Evolutionary conservation across 2,797 vertebrate species (phyloP).

Genomic region (Xenopus petersii): DNA sequence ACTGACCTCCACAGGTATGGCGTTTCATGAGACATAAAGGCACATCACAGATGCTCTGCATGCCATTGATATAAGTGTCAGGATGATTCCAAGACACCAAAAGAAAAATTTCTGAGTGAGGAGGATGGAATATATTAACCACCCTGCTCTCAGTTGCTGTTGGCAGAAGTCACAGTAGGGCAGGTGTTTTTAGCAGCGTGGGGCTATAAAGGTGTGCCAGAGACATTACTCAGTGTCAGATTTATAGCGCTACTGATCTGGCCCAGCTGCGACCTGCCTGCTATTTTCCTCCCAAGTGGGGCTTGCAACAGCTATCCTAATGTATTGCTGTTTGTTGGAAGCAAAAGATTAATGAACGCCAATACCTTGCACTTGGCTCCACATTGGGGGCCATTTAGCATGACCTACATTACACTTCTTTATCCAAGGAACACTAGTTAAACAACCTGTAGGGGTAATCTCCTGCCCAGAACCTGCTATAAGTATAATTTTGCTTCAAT

Average conservation of each 20-base stretch:
- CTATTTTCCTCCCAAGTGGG: background rate
- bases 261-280: background rate
- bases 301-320: background rate
- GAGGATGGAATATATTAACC: background rate
- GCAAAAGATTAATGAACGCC: constrained; percentile 27
- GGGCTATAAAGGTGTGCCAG: constrained; percentile 12
- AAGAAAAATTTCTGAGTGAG: background rate
- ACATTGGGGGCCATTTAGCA: constrained; percentile 17
- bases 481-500: too few species aligned
- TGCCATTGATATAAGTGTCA: constrained; percentile 32
- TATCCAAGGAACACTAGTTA: background rate
- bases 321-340: constrained; percentile 1
- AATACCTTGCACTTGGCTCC: constrained; percentile 5
- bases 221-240: background rate
- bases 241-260: background rate
- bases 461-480: too few species aligned
- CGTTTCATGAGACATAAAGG: constrained; percentile 26
- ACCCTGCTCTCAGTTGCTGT: background rate
- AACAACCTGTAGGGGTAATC: too few species aligned
- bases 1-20: background rate
- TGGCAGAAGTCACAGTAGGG: constrained; percentile 14
- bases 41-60: constrained; percentile 30
- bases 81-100: constrained; percentile 20
- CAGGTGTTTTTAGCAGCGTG: constrained; percentile 17
- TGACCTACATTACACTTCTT: constrained; percentile 21